Conservation (phyloP, 2,888 invertebrate genomes). For the Allacma fusca region DNA sequence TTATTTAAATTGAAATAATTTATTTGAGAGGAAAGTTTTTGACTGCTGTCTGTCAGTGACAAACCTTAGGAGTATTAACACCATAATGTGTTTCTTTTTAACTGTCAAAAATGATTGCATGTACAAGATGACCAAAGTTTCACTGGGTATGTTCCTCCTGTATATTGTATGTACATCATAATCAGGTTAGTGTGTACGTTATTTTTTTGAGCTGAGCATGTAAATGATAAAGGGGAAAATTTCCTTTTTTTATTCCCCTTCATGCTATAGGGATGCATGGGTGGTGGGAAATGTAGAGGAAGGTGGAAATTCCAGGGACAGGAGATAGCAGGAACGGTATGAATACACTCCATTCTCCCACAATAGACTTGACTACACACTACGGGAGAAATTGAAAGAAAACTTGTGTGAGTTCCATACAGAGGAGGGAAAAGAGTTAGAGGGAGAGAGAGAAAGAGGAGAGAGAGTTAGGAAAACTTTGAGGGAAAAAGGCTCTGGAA, state of each 20-base stretch:
- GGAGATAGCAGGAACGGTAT: too few relatives aligned
- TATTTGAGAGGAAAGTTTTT: conserved; percentile 22
- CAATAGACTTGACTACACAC: too few relatives aligned
- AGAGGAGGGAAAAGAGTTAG: background rate
- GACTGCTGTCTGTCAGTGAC: conserved; percentile 16
- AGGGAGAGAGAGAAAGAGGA: background rate
- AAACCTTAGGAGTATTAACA: conserved; percentile 16
- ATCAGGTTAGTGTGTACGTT: too few relatives aligned
- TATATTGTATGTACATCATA: too few relatives aligned
- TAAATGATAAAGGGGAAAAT: background rate
- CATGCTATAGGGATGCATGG: too few relatives aligned
- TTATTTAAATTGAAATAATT: conserved; percentile 33
- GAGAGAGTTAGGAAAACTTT: background rate
- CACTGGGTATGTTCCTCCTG: background rate
- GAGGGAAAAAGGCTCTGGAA: background rate
- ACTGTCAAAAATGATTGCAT: conserved; percentile 32
- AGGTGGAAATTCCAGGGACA: too few relatives aligned
- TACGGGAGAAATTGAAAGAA: too few relatives aligned
- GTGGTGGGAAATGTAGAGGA: too few relatives aligned
- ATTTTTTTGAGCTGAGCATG: too few relatives aligned
- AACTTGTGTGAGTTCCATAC: too few relatives aligned
- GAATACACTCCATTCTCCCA: too few relatives aligned
- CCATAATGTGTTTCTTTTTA: conserved; percentile 18
- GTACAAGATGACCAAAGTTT: background rate
- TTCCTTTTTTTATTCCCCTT: background rate